Percentiles rank a stretch among this genome's conserved stretches.
Conservation (phyloP, 2,797 vertebrate genomes). For the Pelobates cultripes region DNA sequence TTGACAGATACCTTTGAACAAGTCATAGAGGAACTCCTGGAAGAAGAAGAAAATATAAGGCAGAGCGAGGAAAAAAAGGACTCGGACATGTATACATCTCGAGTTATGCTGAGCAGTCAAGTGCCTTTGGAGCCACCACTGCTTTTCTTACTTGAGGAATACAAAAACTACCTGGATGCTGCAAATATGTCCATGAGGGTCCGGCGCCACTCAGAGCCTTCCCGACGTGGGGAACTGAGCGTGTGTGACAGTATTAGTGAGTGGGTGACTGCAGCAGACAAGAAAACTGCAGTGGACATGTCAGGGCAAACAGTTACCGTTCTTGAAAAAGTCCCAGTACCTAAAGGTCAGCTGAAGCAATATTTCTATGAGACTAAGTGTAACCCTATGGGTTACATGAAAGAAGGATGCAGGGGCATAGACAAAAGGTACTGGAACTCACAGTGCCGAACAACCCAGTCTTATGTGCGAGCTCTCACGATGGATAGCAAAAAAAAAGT, state of each 20-base stretch:
- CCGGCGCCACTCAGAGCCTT: constrained; percentile 95
- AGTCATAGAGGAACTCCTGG: constrained; percentile 98
- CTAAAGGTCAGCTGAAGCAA: constrained; percentile 99
- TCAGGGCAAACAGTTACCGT: constrained; percentile 96
- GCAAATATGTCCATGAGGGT: constrained; percentile 99
- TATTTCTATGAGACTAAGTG: constrained; percentile 99
- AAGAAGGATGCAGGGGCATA: constrained; percentile 98
- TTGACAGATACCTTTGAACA: constrained; percentile 97
- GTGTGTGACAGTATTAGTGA: constrained; percentile 99
- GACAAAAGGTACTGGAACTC: constrained; percentile 99
- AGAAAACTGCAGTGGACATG: constrained; percentile 99
- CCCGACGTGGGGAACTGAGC: constrained; percentile 94
- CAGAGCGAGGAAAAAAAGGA: constrained; percentile 88
- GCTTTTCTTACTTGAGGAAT: constrained; percentile 99
- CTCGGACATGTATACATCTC: constrained; percentile 92
- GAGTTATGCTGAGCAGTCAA: constrained; percentile 99
- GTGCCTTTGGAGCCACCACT: constrained; percentile 99
- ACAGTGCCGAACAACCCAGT: constrained; percentile 99
- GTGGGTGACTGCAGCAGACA: constrained; percentile 98
- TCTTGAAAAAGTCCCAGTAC: constrained; percentile 96
- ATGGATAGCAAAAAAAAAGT: constrained; percentile 99
- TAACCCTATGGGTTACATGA: constrained; percentile 98
- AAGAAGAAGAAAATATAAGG: constrained; percentile 82
- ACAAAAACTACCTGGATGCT: constrained; percentile 99
- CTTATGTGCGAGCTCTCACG: constrained; percentile 97